A percentile compares a stretch with the other conserved stretches of the same genome.
Evolutionary conservation across 64 coral and sea anemone genomes (phyloP).

Genomic region (Astreopora myriophthalma): DNA sequence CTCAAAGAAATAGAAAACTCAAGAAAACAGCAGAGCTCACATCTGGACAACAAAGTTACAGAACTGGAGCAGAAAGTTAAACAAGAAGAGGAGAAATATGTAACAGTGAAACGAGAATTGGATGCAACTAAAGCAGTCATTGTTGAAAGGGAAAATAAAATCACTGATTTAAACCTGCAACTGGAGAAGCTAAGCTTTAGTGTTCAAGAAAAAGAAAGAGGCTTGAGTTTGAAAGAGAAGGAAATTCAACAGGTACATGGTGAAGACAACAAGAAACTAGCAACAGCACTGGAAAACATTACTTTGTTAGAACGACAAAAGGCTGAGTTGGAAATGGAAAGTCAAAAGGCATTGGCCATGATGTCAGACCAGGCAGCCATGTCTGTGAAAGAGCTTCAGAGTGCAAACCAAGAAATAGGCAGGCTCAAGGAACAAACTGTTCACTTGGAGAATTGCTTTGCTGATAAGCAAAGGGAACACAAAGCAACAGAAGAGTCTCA

Average conservation of each 20-base stretch:
- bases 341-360: conserved; percentile 47
- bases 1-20: conserved; percentile 56
- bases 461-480: conserved; percentile 41
- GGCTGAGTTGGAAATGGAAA: conserved; percentile 48
- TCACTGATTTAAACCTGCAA: conserved; percentile 38
- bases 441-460: conserved; percentile 61
- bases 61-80: conserved; percentile 47
- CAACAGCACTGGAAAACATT: neutral
- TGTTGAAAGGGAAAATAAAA: conserved; percentile 54
- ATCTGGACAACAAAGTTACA: conserved; percentile 41
- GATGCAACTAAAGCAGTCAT: conserved; percentile 47
- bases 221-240: conserved; percentile 11
- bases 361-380: conserved; percentile 53
- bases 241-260: neutral
- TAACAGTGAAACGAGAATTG: conserved; percentile 44
- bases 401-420: conserved; percentile 50
- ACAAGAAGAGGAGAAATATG: conserved; percentile 59
- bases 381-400: conserved; percentile 45
- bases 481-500: conserved; percentile 48
- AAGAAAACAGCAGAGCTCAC: conserved; percentile 51
- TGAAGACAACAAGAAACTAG: conserved; percentile 10
- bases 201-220: conserved; percentile 52
- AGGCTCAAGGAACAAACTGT: conserved; percentile 65
- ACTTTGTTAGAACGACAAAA: conserved; percentile 60
- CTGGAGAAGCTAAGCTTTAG: conserved; percentile 38